Conservation (phyloP, 2,797 vertebrate species). For the Microchirus variegatus region DNA sequence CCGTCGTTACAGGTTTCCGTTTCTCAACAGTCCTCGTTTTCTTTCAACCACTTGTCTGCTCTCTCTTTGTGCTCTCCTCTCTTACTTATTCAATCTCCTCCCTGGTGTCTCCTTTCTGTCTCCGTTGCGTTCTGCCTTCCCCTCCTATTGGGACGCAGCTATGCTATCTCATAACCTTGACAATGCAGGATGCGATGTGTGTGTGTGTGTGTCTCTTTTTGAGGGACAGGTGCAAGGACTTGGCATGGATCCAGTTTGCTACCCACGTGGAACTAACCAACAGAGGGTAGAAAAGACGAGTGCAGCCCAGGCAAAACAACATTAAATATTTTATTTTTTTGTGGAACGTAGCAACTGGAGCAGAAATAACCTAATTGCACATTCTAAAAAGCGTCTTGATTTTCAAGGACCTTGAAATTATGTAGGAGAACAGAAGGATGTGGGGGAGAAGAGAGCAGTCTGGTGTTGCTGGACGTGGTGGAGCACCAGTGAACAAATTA, state of each 20-base stretch:
- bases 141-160: constrained; percentile 46
- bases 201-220: constrained; percentile 44
- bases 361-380: constrained; percentile 70
- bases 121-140: constrained; percentile 20
- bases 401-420: constrained; percentile 63
- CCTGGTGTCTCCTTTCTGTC: constrained; percentile 45
- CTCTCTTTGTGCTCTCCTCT: constrained; percentile 55
- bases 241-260: constrained; percentile 47
- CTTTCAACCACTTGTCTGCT: constrained; percentile 64
- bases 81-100: constrained; percentile 60
- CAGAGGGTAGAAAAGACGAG: constrained; percentile 42
- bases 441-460: constrained; percentile 6
- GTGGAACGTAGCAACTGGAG: constrained; percentile 57
- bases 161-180: constrained; percentile 75
- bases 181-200: constrained; percentile 48
- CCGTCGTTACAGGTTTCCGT: constrained; percentile 71
- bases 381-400: constrained; percentile 58
- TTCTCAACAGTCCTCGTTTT: constrained; percentile 63
- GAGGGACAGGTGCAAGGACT: constrained; percentile 76
- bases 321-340: constrained; percentile 55
- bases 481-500: constrained; percentile 19
- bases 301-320: constrained; percentile 51
- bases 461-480: constrained; percentile 24
- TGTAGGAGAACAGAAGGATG: constrained; percentile 20
- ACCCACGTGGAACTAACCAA: constrained; percentile 46